Evolutionary conservation across 2,113 vertebrate species (phyloP).

Genomic region (Myrmecophaga tridactyla): DNA sequence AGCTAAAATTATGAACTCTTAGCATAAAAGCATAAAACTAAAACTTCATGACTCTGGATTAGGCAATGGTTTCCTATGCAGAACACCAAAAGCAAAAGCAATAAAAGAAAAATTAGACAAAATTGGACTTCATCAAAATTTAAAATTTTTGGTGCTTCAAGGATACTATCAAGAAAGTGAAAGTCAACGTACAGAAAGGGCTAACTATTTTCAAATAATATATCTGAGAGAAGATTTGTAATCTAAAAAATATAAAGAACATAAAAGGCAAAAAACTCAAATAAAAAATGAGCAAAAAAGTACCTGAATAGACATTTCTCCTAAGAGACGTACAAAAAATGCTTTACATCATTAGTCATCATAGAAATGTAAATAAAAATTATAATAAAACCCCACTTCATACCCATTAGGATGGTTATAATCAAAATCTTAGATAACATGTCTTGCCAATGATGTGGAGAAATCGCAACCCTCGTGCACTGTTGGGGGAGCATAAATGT

Average conservation of each 20-base stretch:
- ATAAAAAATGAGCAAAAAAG: background rate
- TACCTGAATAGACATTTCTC: background rate
- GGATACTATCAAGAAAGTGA: background rate
- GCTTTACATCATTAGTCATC: background rate
- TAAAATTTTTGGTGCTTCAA: background rate
- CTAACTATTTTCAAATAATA: background rate
- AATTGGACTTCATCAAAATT: background rate
- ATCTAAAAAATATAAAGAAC: background rate
- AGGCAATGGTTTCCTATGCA: background rate
- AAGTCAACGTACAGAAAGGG: background rate
- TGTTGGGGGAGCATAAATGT: background rate
- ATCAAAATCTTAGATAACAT: background rate
- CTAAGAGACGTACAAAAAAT: background rate
- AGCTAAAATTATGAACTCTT: background rate
- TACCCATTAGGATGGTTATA: background rate
- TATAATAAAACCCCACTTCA: background rate
- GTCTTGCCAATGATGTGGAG: background rate
- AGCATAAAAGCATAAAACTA: background rate
- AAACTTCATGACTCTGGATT: background rate
- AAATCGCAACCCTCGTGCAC: background rate
- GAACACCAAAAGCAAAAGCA: background rate
- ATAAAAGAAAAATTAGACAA: background rate
- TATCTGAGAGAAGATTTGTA: background rate
- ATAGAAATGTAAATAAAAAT: background rate
- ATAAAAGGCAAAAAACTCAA: background rate